phyloP scores from a whole-genome alignment of 2,888 invertebrate genomes.

The Mechanitis mazaeus region DNA sequence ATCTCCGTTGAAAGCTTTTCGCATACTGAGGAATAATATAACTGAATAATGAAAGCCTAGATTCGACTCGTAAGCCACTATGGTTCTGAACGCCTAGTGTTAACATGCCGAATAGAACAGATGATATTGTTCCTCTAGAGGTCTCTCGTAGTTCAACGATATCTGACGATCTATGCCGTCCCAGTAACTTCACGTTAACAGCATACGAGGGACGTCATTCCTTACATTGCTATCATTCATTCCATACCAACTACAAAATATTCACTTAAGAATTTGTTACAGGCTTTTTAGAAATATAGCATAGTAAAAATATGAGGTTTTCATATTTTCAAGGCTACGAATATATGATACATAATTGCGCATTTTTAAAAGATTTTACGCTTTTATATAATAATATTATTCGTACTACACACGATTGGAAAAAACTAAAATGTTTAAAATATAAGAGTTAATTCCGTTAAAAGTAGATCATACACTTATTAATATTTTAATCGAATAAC shows the following conservation, averaged over 20 bases:
- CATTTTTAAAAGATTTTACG: too few species aligned
- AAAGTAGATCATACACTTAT: too few species aligned
- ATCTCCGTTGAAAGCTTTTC: conserved; percentile 11
- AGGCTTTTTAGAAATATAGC: too few species aligned
- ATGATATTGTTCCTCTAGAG: conserved; percentile 8
- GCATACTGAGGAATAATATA: conserved; percentile 12
- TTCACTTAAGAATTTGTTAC: neutral
- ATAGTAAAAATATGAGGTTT: too few species aligned
- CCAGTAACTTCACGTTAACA: conserved; percentile 52
- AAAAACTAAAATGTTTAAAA: too few species aligned
- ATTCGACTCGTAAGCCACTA: neutral
- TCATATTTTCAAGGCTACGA: too few species aligned
- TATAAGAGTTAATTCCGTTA: too few species aligned
- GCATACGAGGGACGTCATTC: conserved; percentile 60
- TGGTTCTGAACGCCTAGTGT: conserved; percentile 11
- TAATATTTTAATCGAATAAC: neutral
- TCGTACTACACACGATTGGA: too few species aligned
- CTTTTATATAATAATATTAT: too few species aligned
- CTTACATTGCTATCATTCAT: conserved; percentile 32
- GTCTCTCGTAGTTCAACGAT: conserved; percentile 3
- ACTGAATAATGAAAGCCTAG: neutral
- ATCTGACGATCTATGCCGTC: conserved; percentile 37
- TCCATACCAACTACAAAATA: conserved; percentile 4
- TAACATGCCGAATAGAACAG: conserved; percentile 8
- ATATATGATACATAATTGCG: too few species aligned